Evolutionary conservation across 2,888 invertebrate species (phyloP).

Genomic region (Nudaria mundana): DNA sequence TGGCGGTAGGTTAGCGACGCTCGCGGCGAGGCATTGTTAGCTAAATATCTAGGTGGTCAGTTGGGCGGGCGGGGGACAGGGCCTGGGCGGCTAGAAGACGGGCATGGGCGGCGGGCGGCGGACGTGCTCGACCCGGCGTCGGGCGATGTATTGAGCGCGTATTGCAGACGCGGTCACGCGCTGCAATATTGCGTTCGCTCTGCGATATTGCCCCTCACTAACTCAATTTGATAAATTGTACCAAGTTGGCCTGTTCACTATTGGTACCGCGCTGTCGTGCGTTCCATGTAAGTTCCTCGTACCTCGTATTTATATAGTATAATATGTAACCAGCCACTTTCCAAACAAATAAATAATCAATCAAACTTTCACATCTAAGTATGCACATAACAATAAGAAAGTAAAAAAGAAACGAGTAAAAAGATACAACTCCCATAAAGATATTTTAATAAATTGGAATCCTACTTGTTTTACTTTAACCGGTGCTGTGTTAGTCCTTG

Average conservation of each 20-base stretch:
- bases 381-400: too few relatives aligned
- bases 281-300: too few relatives aligned
- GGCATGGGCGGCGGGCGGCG: constrained; percentile 60
- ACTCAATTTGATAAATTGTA: constrained; percentile 80
- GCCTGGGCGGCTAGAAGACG: constrained; percentile 55
- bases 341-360: too few relatives aligned
- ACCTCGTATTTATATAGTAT: constrained; percentile 27
- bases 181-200: constrained; percentile 80
- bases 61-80: constrained; percentile 63
- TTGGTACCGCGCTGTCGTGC: constrained; percentile 60
- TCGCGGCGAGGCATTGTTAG: constrained; percentile 77
- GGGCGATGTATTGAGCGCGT: constrained; percentile 81
- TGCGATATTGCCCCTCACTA: constrained; percentile 79
- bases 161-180: constrained; percentile 81
- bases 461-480: too few relatives aligned
- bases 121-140: constrained; percentile 75
- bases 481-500: background rate
- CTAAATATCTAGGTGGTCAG: constrained; percentile 81
- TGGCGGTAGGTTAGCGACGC: constrained; percentile 49
- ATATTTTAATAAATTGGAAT: too few relatives aligned
- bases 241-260: constrained; percentile 70
- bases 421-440: too few relatives aligned
- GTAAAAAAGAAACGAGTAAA: too few relatives aligned
- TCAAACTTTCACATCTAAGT: too few relatives aligned
- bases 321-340: too few relatives aligned